Evolutionary conservation across 1,140 invertebrate genomes (phyloP).

Genomic region (Caenorhabditis elegans): WBcel235 BX284606.5:13841501-13842000

Average conservation of each 20-base stretch:
- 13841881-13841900: no score
- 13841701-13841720: background rate
- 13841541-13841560: background rate
- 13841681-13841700: background rate
- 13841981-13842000: no score
- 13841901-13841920: no score
- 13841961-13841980: no score
- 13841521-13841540: background rate
- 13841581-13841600: no score
- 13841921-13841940: no score
- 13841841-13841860: no score
- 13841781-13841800: background rate
- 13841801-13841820: background rate
- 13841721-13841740: background rate
- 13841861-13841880: no score
- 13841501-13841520: background rate
- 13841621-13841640: background rate
- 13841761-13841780: background rate
- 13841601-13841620: no score
- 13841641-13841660: background rate
- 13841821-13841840: background rate
- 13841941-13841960: no score
- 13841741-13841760: background rate
- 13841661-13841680: background rate
- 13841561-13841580: no score